A percentile compares a stretch with the other conserved stretches of the same genome.
Evolutionary conservation across 2,113 vertebrate species (phyloP).

Genomic region (Oceanodroma tethys): DNA sequence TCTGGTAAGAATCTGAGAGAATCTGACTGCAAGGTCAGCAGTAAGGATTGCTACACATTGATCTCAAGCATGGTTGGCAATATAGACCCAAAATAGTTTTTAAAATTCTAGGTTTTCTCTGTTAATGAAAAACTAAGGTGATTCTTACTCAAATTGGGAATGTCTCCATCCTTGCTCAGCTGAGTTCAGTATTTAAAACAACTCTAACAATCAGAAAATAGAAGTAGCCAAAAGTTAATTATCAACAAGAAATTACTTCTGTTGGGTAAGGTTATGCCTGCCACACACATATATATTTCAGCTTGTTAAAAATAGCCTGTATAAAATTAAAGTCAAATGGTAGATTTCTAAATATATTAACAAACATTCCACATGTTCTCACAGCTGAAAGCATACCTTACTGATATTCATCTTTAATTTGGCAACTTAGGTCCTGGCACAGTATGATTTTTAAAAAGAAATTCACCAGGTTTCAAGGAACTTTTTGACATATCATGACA

Average conservation of each 20-base stretch:
- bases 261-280: background rate
- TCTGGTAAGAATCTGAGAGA: background rate
- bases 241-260: background rate
- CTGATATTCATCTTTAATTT: conserved; percentile 3
- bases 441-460: background rate
- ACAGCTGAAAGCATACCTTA: background rate
- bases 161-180: background rate
- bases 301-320: background rate
- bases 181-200: background rate
- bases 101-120: background rate
- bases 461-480: background rate
- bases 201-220: background rate
- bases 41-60: background rate
- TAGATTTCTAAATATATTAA: background rate
- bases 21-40: background rate
- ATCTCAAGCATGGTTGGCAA: background rate
- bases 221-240: background rate
- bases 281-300: background rate
- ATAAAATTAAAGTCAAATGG: background rate
- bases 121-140: background rate
- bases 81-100: fast-evolving
- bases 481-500: background rate
- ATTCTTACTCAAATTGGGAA: background rate
- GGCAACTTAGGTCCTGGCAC: background rate
- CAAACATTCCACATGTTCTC: background rate